Evolutionary conservation across 2,113 vertebrate species (phyloP).

Genomic region (Bothrops jararaca): DNA sequence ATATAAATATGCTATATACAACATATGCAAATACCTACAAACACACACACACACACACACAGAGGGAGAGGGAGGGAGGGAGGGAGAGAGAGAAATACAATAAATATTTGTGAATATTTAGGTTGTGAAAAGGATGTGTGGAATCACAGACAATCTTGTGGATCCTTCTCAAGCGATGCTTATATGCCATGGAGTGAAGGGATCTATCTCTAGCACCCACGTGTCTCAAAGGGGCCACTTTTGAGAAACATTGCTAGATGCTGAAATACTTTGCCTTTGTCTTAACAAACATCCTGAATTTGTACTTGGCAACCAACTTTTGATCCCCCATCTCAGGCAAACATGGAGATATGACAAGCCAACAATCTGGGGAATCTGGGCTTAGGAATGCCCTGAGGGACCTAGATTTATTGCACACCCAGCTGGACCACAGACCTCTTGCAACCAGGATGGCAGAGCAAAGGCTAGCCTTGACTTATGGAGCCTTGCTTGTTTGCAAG

Average conservation of each 20-base stretch:
- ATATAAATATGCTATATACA: too few species aligned
- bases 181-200: too few species aligned
- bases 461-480: neutral
- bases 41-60: too few species aligned
- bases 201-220: neutral
- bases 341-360: neutral
- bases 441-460: neutral
- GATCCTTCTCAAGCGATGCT: too few species aligned
- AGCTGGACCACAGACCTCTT: neutral
- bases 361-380: neutral
- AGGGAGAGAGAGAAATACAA: too few species aligned
- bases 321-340: neutral
- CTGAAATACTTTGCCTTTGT: neutral
- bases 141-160: too few species aligned
- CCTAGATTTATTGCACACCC: neutral
- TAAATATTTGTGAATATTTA: too few species aligned
- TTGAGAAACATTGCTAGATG: neutral
- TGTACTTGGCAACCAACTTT: neutral
- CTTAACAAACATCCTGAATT: neutral
- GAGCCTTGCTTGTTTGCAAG: neutral
- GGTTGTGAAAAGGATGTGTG: too few species aligned
- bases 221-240: neutral
- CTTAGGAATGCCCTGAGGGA: too few species aligned
- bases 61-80: too few species aligned
- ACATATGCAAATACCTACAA: too few species aligned